Evolutionary conservation across 1,140 invertebrate species (phyloP).

Genomic region (Eriosoma lanigerum): DNA sequence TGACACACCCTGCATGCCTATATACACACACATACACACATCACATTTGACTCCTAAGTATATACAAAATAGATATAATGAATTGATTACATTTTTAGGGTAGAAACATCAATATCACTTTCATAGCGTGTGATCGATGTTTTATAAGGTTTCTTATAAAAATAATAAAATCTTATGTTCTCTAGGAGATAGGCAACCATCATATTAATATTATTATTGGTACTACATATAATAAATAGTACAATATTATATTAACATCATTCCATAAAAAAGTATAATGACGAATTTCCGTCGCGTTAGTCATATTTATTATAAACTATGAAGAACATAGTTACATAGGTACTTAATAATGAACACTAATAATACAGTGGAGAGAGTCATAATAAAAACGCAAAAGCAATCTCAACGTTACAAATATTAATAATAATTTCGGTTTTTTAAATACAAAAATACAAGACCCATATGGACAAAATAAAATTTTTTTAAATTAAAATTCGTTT

Average conservation of each 20-base stretch:
- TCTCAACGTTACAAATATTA: not conserved
- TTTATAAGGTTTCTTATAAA: not conserved
- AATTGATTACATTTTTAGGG: not conserved
- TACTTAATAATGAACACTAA: no score
- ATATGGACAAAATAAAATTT: no score
- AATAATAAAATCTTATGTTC: not conserved
- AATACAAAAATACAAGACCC: not conserved
- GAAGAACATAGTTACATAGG: no score
- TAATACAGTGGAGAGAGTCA: not conserved
- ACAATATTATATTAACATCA: no score
- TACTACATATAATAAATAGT: not conserved
- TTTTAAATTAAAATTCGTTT: no score
- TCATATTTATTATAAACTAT: no score
- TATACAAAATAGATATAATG: no score
- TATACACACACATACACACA: no score
- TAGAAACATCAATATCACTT: not conserved
- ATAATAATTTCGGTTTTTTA: constrained; percentile 2
- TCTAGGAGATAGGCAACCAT: not conserved
- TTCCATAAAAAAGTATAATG: no score
- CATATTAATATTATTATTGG: no score
- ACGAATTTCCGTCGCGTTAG: no score
- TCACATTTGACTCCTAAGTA: no score
- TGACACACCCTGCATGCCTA: not conserved
- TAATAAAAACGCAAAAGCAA: not conserved
- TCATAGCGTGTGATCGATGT: not conserved